These are phyloP conservation scores for Lates japonicus DNA, from an alignment of 2,797 vertebrate species.

Conservation along the genomic window DNA sequence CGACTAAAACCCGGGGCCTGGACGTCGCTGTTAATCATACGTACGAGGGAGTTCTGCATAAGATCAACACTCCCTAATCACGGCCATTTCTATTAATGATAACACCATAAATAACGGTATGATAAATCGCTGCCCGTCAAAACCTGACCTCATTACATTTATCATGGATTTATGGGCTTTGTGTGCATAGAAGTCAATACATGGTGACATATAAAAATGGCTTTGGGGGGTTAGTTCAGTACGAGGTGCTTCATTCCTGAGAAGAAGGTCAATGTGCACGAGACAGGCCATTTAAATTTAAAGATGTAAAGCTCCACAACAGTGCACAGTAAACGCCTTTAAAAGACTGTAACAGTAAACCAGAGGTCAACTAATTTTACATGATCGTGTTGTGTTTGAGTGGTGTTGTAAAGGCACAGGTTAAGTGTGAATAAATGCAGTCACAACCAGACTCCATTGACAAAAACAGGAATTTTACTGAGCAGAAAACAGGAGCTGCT, in stretches of 20 bases:
- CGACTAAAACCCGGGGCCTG: background rate
- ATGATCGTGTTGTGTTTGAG: background rate
- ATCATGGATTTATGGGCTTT: slow-evolving; percentile 66
- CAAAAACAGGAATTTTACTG: no score
- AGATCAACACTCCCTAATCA: slow-evolving; percentile 52
- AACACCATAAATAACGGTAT: slow-evolving; percentile 51
- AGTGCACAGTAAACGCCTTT: background rate
- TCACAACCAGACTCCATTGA: no score
- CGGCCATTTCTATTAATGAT: slow-evolving; percentile 56
- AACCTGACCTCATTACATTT: slow-evolving; percentile 74
- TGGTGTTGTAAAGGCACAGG: background rate
- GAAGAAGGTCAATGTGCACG: slow-evolving; percentile 36
- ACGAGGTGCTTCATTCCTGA: slow-evolving; percentile 6
- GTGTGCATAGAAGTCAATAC: slow-evolving; percentile 57
- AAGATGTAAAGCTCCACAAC: slow-evolving; percentile 23
- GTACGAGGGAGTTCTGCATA: slow-evolving; percentile 22
- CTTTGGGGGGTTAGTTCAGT: slow-evolving; percentile 23
- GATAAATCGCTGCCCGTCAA: slow-evolving; percentile 51
- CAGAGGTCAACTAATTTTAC: background rate
- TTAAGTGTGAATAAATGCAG: no score
- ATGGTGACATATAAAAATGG: slow-evolving; percentile 59
- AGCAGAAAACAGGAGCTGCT: no score
- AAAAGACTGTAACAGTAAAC: background rate
- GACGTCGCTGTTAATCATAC: slow-evolving; percentile 35
- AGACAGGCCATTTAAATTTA: slow-evolving; percentile 11